These are phyloP conservation scores for Pseudolaguvia tuberculata DNA, from an alignment of 2,113 vertebrate genomes.

Conservation along the genomic window DNA sequence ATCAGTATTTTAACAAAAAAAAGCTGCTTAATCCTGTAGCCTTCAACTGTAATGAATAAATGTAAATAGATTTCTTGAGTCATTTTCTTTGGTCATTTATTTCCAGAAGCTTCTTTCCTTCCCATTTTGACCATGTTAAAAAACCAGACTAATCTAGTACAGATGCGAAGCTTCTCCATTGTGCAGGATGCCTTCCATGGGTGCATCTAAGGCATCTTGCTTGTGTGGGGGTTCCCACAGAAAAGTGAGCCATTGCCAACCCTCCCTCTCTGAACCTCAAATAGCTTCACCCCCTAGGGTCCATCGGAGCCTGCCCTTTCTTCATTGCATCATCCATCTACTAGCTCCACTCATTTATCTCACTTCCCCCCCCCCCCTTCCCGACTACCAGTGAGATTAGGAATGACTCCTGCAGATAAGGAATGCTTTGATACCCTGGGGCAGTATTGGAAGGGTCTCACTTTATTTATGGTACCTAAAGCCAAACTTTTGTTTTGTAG, in stretches of 20 bases:
- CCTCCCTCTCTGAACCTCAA: constrained; percentile 26
- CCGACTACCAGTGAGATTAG: constrained; percentile 54
- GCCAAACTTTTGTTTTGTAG: constrained; percentile 44
- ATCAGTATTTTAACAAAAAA: not conserved
- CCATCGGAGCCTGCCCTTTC: constrained; percentile 39
- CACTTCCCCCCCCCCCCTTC: constrained; percentile 33
- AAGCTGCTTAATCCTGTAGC: not conserved
- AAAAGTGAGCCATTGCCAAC: constrained; percentile 21
- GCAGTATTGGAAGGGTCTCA: constrained; percentile 13
- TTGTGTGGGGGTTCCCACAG: constrained; percentile 12
- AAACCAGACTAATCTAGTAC: not conserved
- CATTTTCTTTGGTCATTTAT: not conserved
- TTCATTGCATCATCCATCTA: constrained; percentile 48
- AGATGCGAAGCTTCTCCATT: not conserved
- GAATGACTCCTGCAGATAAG: constrained; percentile 55
- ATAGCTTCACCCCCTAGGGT: constrained; percentile 42
- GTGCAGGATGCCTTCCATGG: not conserved
- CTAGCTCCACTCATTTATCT: constrained; percentile 42
- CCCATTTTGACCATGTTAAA: not conserved
- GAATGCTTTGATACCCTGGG: constrained; percentile 56
- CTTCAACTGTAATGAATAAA: not conserved
- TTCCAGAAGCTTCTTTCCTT: constrained; percentile 1
- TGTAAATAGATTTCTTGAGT: not conserved
- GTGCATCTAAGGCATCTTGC: too few species aligned
- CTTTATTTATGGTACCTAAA: constrained; percentile 35